Evolutionary conservation across 2,888 invertebrate species (phyloP).

Genomic region (Pristionchus maxplancki): DNA sequence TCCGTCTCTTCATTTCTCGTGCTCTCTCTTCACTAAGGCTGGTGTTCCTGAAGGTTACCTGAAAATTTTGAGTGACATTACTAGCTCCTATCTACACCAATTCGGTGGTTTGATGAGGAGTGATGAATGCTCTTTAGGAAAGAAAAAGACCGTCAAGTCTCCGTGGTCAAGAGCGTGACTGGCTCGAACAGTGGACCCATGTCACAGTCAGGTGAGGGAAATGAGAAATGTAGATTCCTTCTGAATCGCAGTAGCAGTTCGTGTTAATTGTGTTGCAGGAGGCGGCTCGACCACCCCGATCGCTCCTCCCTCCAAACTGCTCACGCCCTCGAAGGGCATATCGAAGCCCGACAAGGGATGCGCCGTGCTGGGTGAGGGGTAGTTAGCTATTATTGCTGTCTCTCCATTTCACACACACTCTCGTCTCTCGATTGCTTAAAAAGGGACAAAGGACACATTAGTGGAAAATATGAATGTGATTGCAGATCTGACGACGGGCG

Average conservation of each 20-base stretch:
- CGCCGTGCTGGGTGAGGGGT: neutral
- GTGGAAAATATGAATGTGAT: no score
- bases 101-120: no score
- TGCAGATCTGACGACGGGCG: neutral
- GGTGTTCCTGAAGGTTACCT: no score
- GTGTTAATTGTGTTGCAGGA: no score
- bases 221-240: no score
- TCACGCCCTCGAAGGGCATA: neutral
- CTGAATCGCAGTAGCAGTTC: no score
- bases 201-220: neutral
- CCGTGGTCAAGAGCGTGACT: neutral
- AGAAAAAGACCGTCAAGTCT: neutral
- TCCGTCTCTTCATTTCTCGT: no score
- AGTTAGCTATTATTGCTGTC: neutral
- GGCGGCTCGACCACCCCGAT: neutral
- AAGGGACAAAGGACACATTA: no score
- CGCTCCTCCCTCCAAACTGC: conserved; percentile 7
- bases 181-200: neutral
- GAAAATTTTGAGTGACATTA: no score
- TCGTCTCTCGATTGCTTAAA: no score
- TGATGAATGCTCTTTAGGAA: neutral
- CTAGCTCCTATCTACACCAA: no score
- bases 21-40: no score
- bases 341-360: conserved; percentile 14
- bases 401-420: neutral